Base-by-base conservation (phyloP, 2,888 invertebrate genomes). In the Esperia sulphurella region DNA sequence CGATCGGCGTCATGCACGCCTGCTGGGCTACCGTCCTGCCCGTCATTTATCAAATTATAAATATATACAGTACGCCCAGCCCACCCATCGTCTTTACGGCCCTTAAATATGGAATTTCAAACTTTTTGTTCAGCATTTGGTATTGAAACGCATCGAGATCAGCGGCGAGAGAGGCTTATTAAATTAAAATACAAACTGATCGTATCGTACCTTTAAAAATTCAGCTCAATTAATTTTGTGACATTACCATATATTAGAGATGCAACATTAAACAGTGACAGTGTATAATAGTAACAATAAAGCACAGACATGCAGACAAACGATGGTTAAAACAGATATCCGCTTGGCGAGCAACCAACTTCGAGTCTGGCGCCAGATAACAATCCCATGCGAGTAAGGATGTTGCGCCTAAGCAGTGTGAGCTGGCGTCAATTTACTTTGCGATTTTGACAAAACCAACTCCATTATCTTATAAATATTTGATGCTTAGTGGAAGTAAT, bases 41-140 rank as follows among this genome's bases (percentile, higher is more conserved):
- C 60, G 63, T 64, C 75, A 75, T 82, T 79, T 79, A 80, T 84
- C 83, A 83, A 78, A 82, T 82, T 83, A 83, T 51, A 51, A 51
- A 51, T 51, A 51, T 43, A 50, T 45, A 46, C 45, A 42, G 79
- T 67, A 64, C 71, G 54, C 55, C 49, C 63, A 56, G 71, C 63
- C 75, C 76, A 74, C 75, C 75, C 71, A 74, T 72, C 56, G 68
- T 55, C 65, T 62, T 64, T 66, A 66, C 63, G 54, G 64, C 57
- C 60, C 63, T 40, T 41, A 33, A 29, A 41, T 35, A 40, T 35
- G 28, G 31, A 43, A 43, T 43, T 33, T 12, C 43, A 8, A 31
- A 38, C 10, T 29, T 37, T 44, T 44, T 44, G 44, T 10, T 38
- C 2, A 44, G 14, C 43, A 43, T 43, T 43, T n/a, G 13, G 5